Conservation (phyloP, 2,888 invertebrate species). For the Drosophila phalerata region DNA sequence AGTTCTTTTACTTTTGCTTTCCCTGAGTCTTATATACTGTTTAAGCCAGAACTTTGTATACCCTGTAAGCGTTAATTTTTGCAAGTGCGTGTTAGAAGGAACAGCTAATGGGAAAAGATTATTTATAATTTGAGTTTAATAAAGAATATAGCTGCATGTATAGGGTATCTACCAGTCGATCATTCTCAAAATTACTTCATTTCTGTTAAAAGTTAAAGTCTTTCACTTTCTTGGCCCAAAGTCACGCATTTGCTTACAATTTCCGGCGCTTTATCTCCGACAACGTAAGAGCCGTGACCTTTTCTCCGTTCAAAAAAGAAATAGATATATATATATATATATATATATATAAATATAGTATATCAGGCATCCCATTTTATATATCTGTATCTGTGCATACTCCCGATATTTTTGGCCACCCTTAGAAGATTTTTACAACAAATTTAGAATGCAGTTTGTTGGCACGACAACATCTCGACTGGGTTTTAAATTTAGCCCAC, state of each 20-base stretch:
- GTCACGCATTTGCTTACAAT: constrained; percentile 5
- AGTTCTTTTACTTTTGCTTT: too few relatives aligned
- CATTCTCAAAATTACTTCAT: background rate
- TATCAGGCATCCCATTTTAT: constrained; percentile 6
- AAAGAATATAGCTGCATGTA: background rate
- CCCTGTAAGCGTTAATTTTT: too few relatives aligned
- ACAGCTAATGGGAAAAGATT: too few relatives aligned
- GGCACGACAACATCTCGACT: constrained; percentile 47
- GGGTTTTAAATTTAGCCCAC: constrained; percentile 67
- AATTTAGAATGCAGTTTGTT: constrained; percentile 63
- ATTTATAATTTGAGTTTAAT: too few relatives aligned
- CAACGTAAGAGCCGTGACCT: constrained; percentile 48
- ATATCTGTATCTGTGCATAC: constrained; percentile 2
- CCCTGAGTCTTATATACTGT: too few relatives aligned
- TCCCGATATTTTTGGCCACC: constrained; percentile 59
- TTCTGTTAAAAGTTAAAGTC: background rate
- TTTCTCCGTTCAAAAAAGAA: constrained; percentile 27
- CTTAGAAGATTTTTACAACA: constrained; percentile 43
- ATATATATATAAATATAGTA: constrained; percentile 1
- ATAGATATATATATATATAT: background rate
- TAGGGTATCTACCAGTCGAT: constrained; percentile 5
- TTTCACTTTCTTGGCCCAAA: background rate
- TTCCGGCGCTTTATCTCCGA: constrained; percentile 29
- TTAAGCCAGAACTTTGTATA: too few relatives aligned
- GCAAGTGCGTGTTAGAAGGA: too few relatives aligned